phyloP scores from a whole-genome alignment of 2,888 invertebrate genomes.

The Hermodice carunculata region DNA sequence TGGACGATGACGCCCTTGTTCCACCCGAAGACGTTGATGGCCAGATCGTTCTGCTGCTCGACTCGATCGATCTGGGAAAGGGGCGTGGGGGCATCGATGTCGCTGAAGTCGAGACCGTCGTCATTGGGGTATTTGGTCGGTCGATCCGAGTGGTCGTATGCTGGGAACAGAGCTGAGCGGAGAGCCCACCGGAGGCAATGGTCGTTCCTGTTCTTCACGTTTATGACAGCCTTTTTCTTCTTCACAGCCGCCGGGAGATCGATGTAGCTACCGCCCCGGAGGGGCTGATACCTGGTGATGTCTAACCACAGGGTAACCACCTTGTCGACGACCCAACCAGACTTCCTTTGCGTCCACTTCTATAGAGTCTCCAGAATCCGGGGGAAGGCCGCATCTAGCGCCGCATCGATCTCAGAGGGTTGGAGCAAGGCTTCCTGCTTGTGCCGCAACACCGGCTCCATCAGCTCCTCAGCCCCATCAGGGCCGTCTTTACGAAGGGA shows the following conservation, averaged over 20 bases:
- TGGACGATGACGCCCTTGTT: constrained; percentile 27
- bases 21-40: constrained; percentile 29
- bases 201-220: constrained; percentile 41
- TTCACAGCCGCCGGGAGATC: constrained; percentile 28
- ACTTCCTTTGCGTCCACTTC: neutral
- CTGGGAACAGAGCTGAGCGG: constrained; percentile 36
- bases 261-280: constrained; percentile 33
- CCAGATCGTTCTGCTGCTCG: constrained; percentile 30
- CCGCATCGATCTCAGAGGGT: neutral
- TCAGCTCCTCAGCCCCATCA: neutral
- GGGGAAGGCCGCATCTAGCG: neutral
- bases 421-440: neutral
- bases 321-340: neutral
- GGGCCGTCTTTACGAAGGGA: neutral
- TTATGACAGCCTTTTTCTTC: constrained; percentile 37
- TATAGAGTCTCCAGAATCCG: neutral
- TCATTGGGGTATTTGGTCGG: constrained; percentile 20
- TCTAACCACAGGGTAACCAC: constrained; percentile 11
- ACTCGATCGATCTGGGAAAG: constrained; percentile 26
- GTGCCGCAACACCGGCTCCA: too few species aligned
- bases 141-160: constrained; percentile 9
- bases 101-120: constrained; percentile 20
- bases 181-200: constrained; percentile 41
- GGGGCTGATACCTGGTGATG: constrained; percentile 32
- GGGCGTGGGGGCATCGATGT: constrained; percentile 22